Conservation (phyloP, 2,888 invertebrate species). For the Morpho helenor region DNA sequence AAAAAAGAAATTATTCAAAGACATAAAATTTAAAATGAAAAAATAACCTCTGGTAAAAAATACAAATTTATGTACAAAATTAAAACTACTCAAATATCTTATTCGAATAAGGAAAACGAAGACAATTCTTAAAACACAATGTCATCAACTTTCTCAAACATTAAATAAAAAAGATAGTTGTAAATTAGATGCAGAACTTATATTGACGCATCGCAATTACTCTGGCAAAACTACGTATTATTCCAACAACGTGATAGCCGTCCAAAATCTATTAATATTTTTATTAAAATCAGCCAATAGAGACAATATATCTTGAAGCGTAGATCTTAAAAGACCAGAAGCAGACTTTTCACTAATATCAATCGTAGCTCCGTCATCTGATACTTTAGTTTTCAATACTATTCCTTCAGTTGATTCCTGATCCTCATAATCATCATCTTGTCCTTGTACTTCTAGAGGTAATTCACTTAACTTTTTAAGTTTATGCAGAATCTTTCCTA, state of each 20-base stretch:
- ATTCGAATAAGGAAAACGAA: not conserved
- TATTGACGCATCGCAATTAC: too few relatives aligned
- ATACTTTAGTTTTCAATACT: constrained; percentile 42
- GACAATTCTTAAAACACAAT: constrained; percentile 4
- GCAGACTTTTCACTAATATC: constrained; percentile 41
- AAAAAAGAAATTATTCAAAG: too few relatives aligned
- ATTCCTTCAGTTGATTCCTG: constrained; percentile 34
- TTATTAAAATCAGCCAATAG: constrained; percentile 56
- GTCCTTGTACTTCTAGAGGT: constrained; percentile 34
- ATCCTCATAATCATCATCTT: constrained; percentile 30
- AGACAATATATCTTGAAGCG: constrained; percentile 46
- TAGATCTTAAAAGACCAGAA: constrained; percentile 47
- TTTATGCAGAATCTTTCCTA: constrained; percentile 47
- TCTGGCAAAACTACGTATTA: constrained; percentile 29
- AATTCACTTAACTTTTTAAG: constrained; percentile 45
- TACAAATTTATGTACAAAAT: constrained; percentile 18
- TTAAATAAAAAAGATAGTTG: not conserved
- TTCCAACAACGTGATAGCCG: constrained; percentile 50
- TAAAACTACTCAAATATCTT: constrained; percentile 3
- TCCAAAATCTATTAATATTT: constrained; percentile 58
- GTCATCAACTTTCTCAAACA: not conserved
- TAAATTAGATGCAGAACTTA: not conserved
- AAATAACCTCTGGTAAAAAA: not conserved
- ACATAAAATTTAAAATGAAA: too few relatives aligned
- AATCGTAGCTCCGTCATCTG: constrained; percentile 41